phyloP scores from a whole-genome alignment of 1,140 invertebrate species.

The Brachionus asplanchnoidis region DNA sequence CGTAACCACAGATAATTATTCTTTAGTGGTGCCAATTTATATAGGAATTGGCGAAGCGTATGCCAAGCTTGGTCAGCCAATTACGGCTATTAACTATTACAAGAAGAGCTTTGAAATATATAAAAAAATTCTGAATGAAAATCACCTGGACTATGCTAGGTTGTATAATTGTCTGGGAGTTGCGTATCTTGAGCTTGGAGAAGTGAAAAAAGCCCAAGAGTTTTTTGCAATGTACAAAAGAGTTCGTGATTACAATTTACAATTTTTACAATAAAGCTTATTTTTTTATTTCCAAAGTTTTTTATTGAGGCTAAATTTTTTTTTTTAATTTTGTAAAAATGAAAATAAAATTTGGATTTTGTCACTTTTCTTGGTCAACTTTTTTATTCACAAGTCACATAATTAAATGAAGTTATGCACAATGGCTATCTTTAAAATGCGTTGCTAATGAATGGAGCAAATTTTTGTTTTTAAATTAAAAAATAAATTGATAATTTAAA shows the following conservation, averaged over 20 bases:
- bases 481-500: too few species aligned
- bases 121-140: background rate
- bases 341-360: too few species aligned
- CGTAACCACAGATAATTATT: background rate
- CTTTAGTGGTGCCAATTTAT: background rate
- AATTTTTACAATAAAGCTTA: background rate
- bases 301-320: too few species aligned
- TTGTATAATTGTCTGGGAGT: background rate
- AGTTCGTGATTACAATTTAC: slow-evolving; percentile 1
- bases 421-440: too few species aligned
- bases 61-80: background rate
- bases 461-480: too few species aligned
- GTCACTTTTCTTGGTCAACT: too few species aligned
- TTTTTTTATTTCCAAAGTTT: background rate
- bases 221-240: slow-evolving; percentile 21
- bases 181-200: background rate
- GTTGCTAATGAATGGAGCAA: too few species aligned
- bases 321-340: too few species aligned
- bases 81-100: background rate
- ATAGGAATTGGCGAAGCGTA: background rate
- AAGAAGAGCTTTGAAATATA: background rate
- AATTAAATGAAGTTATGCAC: too few species aligned
- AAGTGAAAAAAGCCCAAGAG: slow-evolving; percentile 1
- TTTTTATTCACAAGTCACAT: too few species aligned
- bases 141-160: background rate